phyloP scores from a whole-genome alignment of 2,797 vertebrate species.

The Bryconaethiops microstoma region DNA sequence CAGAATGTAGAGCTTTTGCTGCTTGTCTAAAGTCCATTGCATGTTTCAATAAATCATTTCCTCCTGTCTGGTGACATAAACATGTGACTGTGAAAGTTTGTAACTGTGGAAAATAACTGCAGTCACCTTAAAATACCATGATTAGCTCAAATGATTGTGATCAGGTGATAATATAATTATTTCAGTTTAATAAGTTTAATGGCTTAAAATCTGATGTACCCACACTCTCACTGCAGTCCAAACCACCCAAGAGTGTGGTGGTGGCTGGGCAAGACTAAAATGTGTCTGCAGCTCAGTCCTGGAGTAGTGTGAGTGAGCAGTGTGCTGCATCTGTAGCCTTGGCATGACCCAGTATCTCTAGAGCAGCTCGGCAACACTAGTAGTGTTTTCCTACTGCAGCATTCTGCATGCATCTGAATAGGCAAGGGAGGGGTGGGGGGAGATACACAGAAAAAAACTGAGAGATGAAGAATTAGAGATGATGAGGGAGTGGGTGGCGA shows the following conservation, averaged over 20 bases:
- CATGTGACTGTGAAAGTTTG: too few relatives aligned
- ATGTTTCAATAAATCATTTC: too few relatives aligned
- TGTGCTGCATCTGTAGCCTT: conserved; percentile 21
- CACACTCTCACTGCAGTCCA: not conserved
- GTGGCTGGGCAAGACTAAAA: not conserved
- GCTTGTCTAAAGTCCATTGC: too few relatives aligned
- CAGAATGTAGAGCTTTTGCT: too few relatives aligned
- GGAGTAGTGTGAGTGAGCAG: conserved; percentile 20
- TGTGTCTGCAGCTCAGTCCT: not conserved
- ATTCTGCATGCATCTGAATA: not conserved
- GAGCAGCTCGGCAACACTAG: not conserved
- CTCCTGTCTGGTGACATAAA: too few relatives aligned
- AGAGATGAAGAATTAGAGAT: conserved; percentile 18
- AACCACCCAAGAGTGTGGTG: not conserved
- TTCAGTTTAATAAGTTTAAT: not conserved
- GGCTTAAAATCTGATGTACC: too few relatives aligned
- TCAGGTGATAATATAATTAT: too few relatives aligned
- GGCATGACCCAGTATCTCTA: conserved; percentile 33
- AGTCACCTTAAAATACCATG: too few relatives aligned
- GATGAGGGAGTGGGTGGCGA: not conserved
- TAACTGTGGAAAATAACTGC: too few relatives aligned
- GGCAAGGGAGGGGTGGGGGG: not conserved
- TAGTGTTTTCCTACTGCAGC: conserved; percentile 17
- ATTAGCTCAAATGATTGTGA: too few relatives aligned
- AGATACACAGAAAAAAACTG: not conserved